Evolutionary conservation across 1,140 invertebrate genomes (phyloP), one percentile per base, ranked within the genome.

Genomic region (Anadara kagoshimensis): DNA sequence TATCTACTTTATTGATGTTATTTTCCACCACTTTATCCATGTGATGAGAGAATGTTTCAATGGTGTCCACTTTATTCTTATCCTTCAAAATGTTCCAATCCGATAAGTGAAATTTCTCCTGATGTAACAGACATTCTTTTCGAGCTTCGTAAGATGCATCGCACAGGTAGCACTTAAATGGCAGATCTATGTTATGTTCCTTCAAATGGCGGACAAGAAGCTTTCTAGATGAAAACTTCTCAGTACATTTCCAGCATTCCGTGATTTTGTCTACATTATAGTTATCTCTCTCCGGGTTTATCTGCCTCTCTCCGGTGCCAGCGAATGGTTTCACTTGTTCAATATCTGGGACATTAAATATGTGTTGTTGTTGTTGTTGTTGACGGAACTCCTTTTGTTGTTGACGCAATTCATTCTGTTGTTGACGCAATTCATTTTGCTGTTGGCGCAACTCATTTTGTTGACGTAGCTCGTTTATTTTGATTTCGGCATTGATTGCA

Each of bases 91-190:
- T 76, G 5, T 61, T 92, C 83, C 88, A 89, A 61, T 88, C 85
- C 16, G 74, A 75, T 0, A 91, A 86, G 78, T 98, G 96, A 44
- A 88, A 89, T 5, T 92, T 89, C 69, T 93, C 93, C 69, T 97
- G 93, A 84, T 98, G 97, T 20, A 94, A 92, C 36, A 97, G 88
- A 44, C 95, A 95, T 11, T 94, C 94, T 63, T 93, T 91, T 0
- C 96, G 91, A 41, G 94, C 94, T 0, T 91, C 91, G 82, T 95
- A 97, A 0, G 95, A 95, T 14, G 92, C 93, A 78, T 98, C 96
- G 86, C 96, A 98, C 0, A 98, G 90, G 88, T 98, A 95, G 83
- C 96, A 98, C 86, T 97, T 97, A 90, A 95, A 97, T 0, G 95
- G 95, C 43, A 95, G 89, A 72, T 95, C 94, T 45, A 85, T 83